Evolutionary conservation across 2,888 invertebrate species (phyloP).

Genomic region (Ectemnius lituratus): DNA sequence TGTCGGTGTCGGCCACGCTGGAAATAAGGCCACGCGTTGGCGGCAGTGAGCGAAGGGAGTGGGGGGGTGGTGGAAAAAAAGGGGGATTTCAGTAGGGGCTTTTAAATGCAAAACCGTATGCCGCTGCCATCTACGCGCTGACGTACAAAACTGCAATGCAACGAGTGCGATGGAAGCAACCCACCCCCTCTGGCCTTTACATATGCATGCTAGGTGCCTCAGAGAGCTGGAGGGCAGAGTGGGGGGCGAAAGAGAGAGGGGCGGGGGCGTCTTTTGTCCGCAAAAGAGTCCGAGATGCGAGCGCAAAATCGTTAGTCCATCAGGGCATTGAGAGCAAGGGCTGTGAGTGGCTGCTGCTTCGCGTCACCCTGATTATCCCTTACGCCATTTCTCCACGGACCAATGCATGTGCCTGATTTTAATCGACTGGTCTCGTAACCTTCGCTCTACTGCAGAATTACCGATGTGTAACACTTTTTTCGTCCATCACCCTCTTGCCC

Average conservation of each 20-base stretch:
- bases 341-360: slow-evolving; percentile 7
- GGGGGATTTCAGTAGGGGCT: slow-evolving; percentile 24
- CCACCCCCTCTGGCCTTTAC: slow-evolving; percentile 30
- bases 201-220: slow-evolving; percentile 19
- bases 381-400: background rate
- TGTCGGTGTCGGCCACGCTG: background rate
- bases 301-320: slow-evolving; percentile 36
- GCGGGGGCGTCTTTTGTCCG: slow-evolving; percentile 37
- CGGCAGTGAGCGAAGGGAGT: slow-evolving; percentile 27
- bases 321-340: slow-evolving; percentile 7
- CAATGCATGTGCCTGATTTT: background rate
- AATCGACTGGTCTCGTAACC: too few species aligned
- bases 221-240: background rate
- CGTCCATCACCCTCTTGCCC: too few species aligned
- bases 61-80: slow-evolving; percentile 12
- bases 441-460: too few species aligned
- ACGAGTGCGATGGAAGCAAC: slow-evolving; percentile 34
- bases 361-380: slow-evolving; percentile 5
- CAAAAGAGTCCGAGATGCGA: slow-evolving; percentile 34
- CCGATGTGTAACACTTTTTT: too few species aligned
- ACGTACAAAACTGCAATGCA: slow-evolving; percentile 61
- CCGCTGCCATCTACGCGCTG: slow-evolving; percentile 66
- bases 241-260: slow-evolving; percentile 20
- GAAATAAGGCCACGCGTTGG: slow-evolving; percentile 7
- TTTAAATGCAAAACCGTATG: slow-evolving; percentile 60